These are phyloP conservation scores for Xestobium rufovillosum DNA, from an alignment of 2,888 invertebrate species.

Conservation along the genomic window DNA sequence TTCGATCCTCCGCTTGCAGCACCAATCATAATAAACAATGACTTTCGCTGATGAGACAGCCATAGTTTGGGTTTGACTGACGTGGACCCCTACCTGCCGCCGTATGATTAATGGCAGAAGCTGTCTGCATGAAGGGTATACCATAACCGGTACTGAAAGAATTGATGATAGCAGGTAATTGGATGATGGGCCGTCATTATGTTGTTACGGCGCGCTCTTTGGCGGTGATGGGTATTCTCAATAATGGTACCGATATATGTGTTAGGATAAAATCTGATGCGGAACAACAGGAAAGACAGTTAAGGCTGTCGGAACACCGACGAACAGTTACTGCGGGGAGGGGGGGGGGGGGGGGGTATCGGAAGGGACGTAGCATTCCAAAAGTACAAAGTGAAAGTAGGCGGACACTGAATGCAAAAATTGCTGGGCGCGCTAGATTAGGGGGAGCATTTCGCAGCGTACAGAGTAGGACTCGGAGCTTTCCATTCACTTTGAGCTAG, in stretches of 20 bases:
- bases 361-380: constrained; percentile 14
- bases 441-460: no score
- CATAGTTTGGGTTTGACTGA: constrained; percentile 26
- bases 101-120: constrained; percentile 36
- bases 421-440: no score
- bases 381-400: no score
- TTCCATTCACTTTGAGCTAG: no score
- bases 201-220: constrained; percentile 38
- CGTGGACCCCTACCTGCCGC: constrained; percentile 26
- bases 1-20: no score
- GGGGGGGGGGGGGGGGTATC: no score
- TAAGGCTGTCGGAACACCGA: no score
- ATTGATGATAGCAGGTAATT: constrained; percentile 41
- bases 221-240: constrained; percentile 37
- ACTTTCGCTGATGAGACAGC: not conserved
- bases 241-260: constrained; percentile 36
- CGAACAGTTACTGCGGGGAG: no score
- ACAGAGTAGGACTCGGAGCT: no score
- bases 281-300: no score
- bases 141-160: constrained; percentile 36
- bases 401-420: no score
- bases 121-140: constrained; percentile 29
- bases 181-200: constrained; percentile 40
- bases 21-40: not conserved
- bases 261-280: no score